Base-by-base conservation (phyloP, 2,113 vertebrate genomes). In the Euleptes europaea region DNA sequence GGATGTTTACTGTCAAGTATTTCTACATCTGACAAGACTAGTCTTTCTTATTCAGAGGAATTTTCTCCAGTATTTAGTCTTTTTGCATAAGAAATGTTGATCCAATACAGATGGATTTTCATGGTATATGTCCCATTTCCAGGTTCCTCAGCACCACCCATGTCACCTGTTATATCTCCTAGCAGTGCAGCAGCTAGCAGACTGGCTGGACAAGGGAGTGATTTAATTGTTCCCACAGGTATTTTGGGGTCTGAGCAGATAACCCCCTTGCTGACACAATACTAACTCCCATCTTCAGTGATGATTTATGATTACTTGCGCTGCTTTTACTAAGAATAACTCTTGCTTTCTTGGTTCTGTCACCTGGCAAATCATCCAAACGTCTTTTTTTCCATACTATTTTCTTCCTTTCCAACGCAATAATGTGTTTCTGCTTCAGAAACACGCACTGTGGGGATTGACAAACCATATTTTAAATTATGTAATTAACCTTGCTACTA, bases 191-290 rank as follows among this genome's bases (percentile, higher is more conserved):
- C 97, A 91, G 98, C 98, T 92, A 96, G 97, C 94, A 98, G 96
- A 93, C 96, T 98, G 96, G 97, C 97, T 84, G 97, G 96, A 91
- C 97, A 97, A 94, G 95, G 90, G 96, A 97, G 95, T 94, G 97
- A 97, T 95, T 95, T 98, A 96, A 96, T 97, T 96, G 95, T 96
- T 93, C 97, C 97, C 88, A 93, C 94, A 99, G 98, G 98, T 99
- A 99, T 95, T 96, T 63, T 60, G 86, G 88, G 88, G 85, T 80
- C 78, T 87, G 87, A 88, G 75, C 84, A 94, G 91, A 92, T 89
- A 96, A 91, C 44, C 26, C 84, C 90, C 78, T 92, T 92, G 88
- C 96, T 95, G 92, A 89, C 88, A 88, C 83, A 95, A 79, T 80
- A 93, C 95, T 97, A 94, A 96, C 84, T 81, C 83, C 5, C 91